A percentile compares a stretch with the other conserved stretches of the same genome.
These are phyloP conservation scores for Hozukius guyotensis DNA, from an alignment of 2,797 vertebrate genomes.

Conservation along the genomic window DNA sequence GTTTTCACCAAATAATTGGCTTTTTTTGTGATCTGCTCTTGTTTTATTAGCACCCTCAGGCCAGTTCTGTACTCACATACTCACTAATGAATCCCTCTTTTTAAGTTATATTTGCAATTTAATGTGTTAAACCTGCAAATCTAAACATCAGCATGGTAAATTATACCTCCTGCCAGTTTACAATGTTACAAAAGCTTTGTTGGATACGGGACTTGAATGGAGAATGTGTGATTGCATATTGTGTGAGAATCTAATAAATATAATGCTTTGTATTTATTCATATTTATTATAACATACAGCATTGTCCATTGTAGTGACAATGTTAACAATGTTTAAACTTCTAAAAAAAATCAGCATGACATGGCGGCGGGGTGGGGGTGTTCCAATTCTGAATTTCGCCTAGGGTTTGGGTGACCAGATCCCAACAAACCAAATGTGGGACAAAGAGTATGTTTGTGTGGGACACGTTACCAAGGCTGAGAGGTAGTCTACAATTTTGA, in stretches of 20 bases:
- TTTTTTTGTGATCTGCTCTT: conserved; percentile 5
- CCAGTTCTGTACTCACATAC: conserved; percentile 10
- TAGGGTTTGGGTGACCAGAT: too few relatives aligned
- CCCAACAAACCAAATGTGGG: too few relatives aligned
- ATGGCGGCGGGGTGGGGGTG: too few relatives aligned
- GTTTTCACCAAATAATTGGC: conserved; percentile 30
- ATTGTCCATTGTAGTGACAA: neutral
- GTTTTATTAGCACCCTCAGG: conserved; percentile 39
- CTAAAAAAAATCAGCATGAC: neutral
- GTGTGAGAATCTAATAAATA: neutral
- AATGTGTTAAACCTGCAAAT: conserved; percentile 16
- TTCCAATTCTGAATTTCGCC: too few relatives aligned
- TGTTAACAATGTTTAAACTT: neutral
- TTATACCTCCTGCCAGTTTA: neutral
- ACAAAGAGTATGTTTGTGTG: too few relatives aligned
- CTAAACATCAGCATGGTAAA: conserved; percentile 6
- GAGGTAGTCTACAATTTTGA: too few relatives aligned
- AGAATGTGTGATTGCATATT: neutral
- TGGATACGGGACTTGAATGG: neutral
- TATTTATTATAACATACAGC: neutral
- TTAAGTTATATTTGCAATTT: conserved; percentile 9
- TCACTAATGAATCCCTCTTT: conserved; percentile 27
- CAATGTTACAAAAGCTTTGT: neutral
- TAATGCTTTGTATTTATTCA: neutral
- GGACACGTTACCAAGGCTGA: too few relatives aligned